phyloP scores from a whole-genome alignment of 2,797 vertebrate genomes.

The Poeciliopsis gracilis region DNA sequence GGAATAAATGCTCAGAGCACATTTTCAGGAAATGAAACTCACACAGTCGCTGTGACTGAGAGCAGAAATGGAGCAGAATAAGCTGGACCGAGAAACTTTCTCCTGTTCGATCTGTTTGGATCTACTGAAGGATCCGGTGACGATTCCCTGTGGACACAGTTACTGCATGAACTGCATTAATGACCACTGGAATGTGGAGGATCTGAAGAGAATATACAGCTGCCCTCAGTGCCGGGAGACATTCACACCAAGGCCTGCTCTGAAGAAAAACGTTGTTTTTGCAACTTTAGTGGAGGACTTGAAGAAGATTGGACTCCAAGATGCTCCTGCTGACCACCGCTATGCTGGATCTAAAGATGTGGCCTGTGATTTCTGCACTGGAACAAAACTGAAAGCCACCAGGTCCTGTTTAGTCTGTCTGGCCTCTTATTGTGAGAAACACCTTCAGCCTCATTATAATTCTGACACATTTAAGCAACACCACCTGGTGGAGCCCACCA shows the following conservation, averaged over 20 bases:
- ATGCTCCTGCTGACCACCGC: conserved; percentile 10
- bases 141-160: neutral
- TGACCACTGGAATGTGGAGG: neutral
- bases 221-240: conserved; percentile 3
- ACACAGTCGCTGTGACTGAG: neutral
- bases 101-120: neutral
- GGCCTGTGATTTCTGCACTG: neutral
- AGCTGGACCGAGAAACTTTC: conserved; percentile 3
- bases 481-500: neutral
- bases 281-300: conserved; percentile 9
- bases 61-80: neutral
- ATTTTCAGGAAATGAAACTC: neutral
- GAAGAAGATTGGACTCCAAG: conserved; percentile 15
- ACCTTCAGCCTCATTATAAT: conserved; percentile 8
- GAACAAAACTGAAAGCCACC: conserved; percentile 5
- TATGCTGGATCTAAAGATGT: conserved; percentile 7
- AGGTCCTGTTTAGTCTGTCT: conserved; percentile 4
- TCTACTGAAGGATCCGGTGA: neutral
- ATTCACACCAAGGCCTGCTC: neutral
- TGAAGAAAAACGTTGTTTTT: neutral
- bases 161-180: conserved; percentile 7
- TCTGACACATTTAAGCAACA: neutral
- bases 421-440: conserved; percentile 3
- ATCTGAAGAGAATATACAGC: neutral
- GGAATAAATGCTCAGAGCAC: neutral